These are phyloP conservation scores for Scaptomyza parva DNA, from an alignment of 2,888 invertebrate species.

Conservation along the genomic window DNA sequence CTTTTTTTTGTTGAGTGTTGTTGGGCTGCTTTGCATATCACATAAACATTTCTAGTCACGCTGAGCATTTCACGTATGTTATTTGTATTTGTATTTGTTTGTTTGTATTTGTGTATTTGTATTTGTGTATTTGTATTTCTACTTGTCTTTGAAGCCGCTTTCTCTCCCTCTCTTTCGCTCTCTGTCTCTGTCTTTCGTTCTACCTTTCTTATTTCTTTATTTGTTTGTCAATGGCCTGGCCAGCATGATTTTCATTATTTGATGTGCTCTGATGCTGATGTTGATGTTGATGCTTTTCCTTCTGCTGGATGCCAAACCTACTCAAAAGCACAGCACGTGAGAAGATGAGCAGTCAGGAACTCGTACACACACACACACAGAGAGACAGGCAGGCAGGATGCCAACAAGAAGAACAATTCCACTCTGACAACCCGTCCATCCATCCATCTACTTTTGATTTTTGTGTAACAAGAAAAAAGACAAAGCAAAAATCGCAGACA, in stretches of 20 bases:
- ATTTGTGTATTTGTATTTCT: slow-evolving; percentile 25
- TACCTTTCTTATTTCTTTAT: slow-evolving; percentile 8
- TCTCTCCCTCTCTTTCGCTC: neutral
- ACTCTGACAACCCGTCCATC: slow-evolving; percentile 30
- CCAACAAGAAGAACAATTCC: slow-evolving; percentile 12
- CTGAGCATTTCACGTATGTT: slow-evolving; percentile 7
- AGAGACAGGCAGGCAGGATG: slow-evolving; percentile 9
- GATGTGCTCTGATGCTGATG: slow-evolving; percentile 1
- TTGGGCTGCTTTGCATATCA: slow-evolving; percentile 36
- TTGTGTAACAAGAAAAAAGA: slow-evolving; percentile 22
- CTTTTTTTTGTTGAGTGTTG: neutral
- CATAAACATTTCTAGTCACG: slow-evolving; percentile 44
- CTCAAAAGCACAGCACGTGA: slow-evolving; percentile 40
- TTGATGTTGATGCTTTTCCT: neutral
- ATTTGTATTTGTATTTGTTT: slow-evolving; percentile 28
- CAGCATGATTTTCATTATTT: slow-evolving; percentile 46
- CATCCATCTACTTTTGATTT: slow-evolving; percentile 51
- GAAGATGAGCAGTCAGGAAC: slow-evolving; percentile 24
- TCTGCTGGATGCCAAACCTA: slow-evolving; percentile 10
- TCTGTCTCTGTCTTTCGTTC: neutral
- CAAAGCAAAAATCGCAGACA: slow-evolving; percentile 49
- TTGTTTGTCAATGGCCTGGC: slow-evolving; percentile 37
- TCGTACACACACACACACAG: slow-evolving; percentile 19
- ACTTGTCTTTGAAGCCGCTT: slow-evolving; percentile 30
- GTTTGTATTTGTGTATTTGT: slow-evolving; percentile 34